phyloP scores from a whole-genome alignment of 1,140 invertebrate species.

The Metopolophium dirhodum region DNA sequence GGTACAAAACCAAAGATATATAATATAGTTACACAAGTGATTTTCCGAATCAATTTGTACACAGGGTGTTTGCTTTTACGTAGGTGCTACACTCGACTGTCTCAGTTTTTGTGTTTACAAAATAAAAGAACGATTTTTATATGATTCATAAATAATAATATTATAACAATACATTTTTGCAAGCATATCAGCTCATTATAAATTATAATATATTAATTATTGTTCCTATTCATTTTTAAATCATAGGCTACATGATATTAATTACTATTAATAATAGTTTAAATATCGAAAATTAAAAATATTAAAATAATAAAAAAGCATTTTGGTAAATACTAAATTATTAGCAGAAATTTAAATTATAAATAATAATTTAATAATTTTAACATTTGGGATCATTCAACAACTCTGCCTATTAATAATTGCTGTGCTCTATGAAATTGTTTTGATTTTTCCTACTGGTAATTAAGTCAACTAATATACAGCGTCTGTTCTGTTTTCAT shows the following conservation, averaged over 20 bases:
- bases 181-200: neutral
- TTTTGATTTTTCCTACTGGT: neutral
- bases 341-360: too few relatives aligned
- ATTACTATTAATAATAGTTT: neutral
- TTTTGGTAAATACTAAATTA: too few relatives aligned
- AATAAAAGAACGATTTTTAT: neutral
- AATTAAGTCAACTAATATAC: neutral
- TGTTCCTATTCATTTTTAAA: neutral
- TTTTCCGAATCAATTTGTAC: neutral
- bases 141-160: neutral
- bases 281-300: too few relatives aligned
- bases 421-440: too few relatives aligned
- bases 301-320: too few relatives aligned
- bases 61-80: neutral
- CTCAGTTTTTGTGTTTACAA: neutral
- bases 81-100: neutral
- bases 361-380: too few relatives aligned
- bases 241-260: neutral
- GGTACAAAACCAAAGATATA: neutral
- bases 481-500: neutral
- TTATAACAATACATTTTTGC: neutral
- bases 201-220: neutral
- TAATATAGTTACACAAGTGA: neutral
- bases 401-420: too few relatives aligned
- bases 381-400: too few relatives aligned